These are phyloP conservation scores for Dorcus parallelipipedus DNA, from an alignment of 2,888 invertebrate species.

Conservation along the genomic window DNA sequence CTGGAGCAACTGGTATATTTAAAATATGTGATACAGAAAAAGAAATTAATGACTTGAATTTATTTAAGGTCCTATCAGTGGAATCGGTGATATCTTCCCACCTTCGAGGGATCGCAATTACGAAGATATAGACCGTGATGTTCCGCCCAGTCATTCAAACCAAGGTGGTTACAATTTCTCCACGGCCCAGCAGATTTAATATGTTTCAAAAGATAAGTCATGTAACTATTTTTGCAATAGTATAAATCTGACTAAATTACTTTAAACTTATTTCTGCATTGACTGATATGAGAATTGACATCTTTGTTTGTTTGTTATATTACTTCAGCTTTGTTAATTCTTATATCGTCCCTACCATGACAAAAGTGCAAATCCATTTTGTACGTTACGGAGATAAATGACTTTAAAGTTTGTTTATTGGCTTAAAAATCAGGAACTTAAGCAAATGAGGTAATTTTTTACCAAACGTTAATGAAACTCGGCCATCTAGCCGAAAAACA, in stretches of 20 bases:
- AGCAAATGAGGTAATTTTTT: too few relatives aligned
- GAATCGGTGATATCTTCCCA: constrained; percentile 15
- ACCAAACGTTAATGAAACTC: too few relatives aligned
- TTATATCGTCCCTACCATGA: too few relatives aligned
- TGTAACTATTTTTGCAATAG: constrained; percentile 3
- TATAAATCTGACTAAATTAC: constrained; percentile 3
- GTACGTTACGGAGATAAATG: too few relatives aligned
- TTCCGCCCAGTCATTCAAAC: constrained; percentile 9
- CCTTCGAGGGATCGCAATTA: constrained; percentile 15
- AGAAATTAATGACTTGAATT: neutral
- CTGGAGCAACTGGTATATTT: constrained; percentile 13
- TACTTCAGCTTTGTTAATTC: neutral
- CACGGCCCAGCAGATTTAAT: constrained; percentile 18
- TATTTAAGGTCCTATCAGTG: constrained; percentile 16
- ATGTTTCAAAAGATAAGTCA: neutral
- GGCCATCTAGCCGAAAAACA: too few relatives aligned
- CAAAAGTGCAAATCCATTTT: too few relatives aligned
- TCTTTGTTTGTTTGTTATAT: neutral
- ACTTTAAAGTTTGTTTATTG: too few relatives aligned
- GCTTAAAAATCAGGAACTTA: too few relatives aligned
- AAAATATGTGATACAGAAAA: neutral
- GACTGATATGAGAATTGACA: neutral
- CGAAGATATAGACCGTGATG: constrained; percentile 19
- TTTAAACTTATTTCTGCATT: neutral
- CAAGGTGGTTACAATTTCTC: constrained; percentile 18